Percentiles rank a stretch among this genome's conserved stretches.
Conservation (phyloP, 2,888 invertebrate genomes). For the Stenolophus ochropezus region DNA sequence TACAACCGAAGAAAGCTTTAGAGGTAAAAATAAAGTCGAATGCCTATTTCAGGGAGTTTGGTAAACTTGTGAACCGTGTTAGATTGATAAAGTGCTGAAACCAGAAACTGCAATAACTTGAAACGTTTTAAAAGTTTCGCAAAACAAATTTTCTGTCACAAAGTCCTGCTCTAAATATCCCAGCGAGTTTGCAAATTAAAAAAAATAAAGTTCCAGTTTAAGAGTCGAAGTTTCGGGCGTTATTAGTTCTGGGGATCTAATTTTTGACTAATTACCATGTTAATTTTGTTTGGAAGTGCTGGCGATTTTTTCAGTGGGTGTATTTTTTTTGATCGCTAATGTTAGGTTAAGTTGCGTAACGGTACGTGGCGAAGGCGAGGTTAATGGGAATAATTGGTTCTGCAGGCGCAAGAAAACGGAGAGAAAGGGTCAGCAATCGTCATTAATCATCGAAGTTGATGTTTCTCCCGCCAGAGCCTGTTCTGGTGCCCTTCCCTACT, state of each 20-base stretch:
- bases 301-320: slow-evolving; percentile 12
- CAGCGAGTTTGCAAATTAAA: slow-evolving; percentile 51
- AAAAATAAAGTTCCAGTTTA: slow-evolving; percentile 56
- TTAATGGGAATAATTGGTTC: slow-evolving; percentile 54
- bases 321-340: slow-evolving; percentile 22
- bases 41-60: slow-evolving; percentile 58
- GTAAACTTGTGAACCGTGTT: slow-evolving; percentile 56
- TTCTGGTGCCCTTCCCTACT: background rate
- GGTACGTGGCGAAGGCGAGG: no score
- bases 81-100: slow-evolving; percentile 61
- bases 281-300: slow-evolving; percentile 45
- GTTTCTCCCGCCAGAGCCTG: slow-evolving; percentile 8
- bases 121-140: slow-evolving; percentile 60
- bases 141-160: slow-evolving; percentile 60
- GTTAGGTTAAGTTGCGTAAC: background rate
- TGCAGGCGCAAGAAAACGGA: slow-evolving; percentile 25
- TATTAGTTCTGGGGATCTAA: slow-evolving; percentile 57
- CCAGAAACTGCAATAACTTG: slow-evolving; percentile 61
- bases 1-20: slow-evolving; percentile 27
- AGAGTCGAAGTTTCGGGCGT: slow-evolving; percentile 32
- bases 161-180: slow-evolving; percentile 56
- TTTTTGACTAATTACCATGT: slow-evolving; percentile 61
- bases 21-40: slow-evolving; percentile 59
- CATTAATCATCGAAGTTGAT: slow-evolving; percentile 55
- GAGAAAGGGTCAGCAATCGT: slow-evolving; percentile 35